Evolutionary conservation across 2,888 invertebrate genomes (phyloP).

Genomic region (Polia nebulosa): DNA sequence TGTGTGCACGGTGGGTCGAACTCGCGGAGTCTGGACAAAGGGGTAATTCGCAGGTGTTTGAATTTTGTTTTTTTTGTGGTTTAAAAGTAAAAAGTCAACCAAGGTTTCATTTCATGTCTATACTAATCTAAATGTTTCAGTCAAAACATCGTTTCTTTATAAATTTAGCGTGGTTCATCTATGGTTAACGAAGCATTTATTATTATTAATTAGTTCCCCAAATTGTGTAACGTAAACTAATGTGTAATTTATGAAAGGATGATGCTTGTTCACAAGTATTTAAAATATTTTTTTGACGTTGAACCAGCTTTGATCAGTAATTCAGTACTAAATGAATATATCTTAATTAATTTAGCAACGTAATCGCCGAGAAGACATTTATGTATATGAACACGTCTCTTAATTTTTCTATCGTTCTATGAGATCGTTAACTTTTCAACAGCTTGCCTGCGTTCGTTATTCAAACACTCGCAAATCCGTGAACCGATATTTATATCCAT

Average conservation of each 20-base stretch:
- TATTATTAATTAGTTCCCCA: slow-evolving; percentile 12
- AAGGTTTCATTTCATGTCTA: too few relatives aligned
- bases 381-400: slow-evolving; percentile 48
- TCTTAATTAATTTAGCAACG: slow-evolving; percentile 56
- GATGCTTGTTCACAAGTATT: slow-evolving; percentile 35
- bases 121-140: too few relatives aligned
- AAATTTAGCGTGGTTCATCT: background rate
- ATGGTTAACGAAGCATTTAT: slow-evolving; percentile 18
- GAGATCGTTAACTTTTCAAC: slow-evolving; percentile 64
- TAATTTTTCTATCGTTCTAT: slow-evolving; percentile 65
- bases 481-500: slow-evolving; percentile 61
- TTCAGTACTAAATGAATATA: slow-evolving; percentile 33
- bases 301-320: slow-evolving; percentile 49
- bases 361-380: slow-evolving; percentile 54
- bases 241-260: slow-evolving; percentile 48
- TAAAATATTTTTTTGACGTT: slow-evolving; percentile 25
- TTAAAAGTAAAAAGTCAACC: too few relatives aligned
- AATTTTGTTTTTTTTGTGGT: slow-evolving; percentile 24
- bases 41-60: slow-evolving; percentile 57
- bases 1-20: slow-evolving; percentile 68
- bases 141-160: background rate
- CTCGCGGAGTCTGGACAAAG: slow-evolving; percentile 65
- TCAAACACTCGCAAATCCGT: slow-evolving; percentile 54
- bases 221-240: slow-evolving; percentile 19
- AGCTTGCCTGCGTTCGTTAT: slow-evolving; percentile 55